Evolutionary conservation across 2,113 vertebrate species (phyloP).

Genomic region (Morone saxatilis): DNA sequence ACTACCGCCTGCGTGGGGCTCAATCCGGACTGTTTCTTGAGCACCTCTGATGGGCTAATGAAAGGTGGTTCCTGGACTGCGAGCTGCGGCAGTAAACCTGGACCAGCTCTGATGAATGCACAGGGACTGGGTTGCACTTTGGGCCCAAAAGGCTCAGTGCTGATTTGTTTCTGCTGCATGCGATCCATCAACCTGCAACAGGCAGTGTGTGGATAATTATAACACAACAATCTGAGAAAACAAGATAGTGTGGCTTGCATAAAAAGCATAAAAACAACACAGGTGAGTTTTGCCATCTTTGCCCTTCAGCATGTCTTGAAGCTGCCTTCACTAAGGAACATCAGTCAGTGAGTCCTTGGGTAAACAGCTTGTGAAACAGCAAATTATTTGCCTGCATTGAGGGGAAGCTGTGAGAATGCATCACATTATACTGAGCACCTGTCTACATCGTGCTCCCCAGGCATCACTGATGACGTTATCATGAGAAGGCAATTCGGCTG

Average conservation of each 20-base stretch:
- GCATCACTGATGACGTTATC: slow-evolving; percentile 31
- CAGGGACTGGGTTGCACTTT: slow-evolving; percentile 53
- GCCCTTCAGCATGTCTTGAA: background rate
- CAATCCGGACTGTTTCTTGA: slow-evolving; percentile 39
- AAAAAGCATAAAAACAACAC: background rate
- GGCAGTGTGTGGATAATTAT: background rate
- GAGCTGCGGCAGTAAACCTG: slow-evolving; percentile 40
- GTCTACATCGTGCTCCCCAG: slow-evolving; percentile 18
- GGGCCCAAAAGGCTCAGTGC: slow-evolving; percentile 56
- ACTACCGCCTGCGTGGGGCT: slow-evolving; percentile 25
- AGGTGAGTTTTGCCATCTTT: background rate
- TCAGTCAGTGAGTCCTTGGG: background rate
- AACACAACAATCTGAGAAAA: background rate
- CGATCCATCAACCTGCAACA: slow-evolving; percentile 80
- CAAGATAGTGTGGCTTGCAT: background rate
- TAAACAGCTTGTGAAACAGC: background rate
- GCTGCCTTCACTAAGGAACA: background rate
- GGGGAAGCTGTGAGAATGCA: background rate
- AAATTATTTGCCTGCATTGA: background rate
- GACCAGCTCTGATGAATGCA: slow-evolving; percentile 25
- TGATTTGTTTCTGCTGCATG: slow-evolving; percentile 59
- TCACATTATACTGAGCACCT: slow-evolving; percentile 22
- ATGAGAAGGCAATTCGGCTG: slow-evolving; percentile 19
- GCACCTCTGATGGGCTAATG: slow-evolving; percentile 17
- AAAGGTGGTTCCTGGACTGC: slow-evolving; percentile 22